Evolutionary conservation across 2,797 vertebrate genomes (phyloP), one percentile per base, ranked within the genome.

Genomic region (Coregonus ussuriensis): DNA sequence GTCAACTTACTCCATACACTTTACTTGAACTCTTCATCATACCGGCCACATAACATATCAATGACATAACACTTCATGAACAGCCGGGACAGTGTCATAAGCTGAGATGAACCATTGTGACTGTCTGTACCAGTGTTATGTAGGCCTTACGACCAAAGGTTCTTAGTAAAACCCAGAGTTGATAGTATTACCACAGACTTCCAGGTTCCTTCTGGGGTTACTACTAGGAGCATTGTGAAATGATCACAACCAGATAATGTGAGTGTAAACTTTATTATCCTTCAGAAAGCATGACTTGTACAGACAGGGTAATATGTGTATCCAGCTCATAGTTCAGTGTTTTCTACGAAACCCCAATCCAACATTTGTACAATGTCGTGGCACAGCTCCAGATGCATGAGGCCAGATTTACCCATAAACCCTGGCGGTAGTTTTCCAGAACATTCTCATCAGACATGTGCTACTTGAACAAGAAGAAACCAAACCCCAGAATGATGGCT

Each of bases 201-300:
- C 35, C 33, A 16, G 2, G n/a, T 51, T 25, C 13, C 25, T 41
- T 52, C 37, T 18, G 18, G 16, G 41, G 63, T 16, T 18, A 52
- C 7, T 51, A 11, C 37, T 68, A 33, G 31, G 66, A 41, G 4
- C 1, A 21, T 29, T 13, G 47, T 15, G 9, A 21, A 37, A 21
- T 37, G 13, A 25, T 21, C 77, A 52, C 21, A 62, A 74, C 53
- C 76, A 81, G 37, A 74, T 78, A 78, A 73, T 75, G 77, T 71
- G 72, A 80, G 84, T 91, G 91, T 90, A 90, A 92, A 94, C 90
- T 91, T 92, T 90, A 91, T 91, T 82, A 80, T 82, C 84, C 82
- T 86, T 87, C 81, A 81, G 82, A 77, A 80, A 83, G 77, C 82
- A 85, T 83, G 82, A 86, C 82, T 81, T 87, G 87, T 88, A 89